A percentile compares a stretch with the other conserved stretches of the same genome.
phyloP scores from a whole-genome alignment of 37 sponge, comb jelly and placozoan genomes.

The Spongilla lacustris region DNA sequence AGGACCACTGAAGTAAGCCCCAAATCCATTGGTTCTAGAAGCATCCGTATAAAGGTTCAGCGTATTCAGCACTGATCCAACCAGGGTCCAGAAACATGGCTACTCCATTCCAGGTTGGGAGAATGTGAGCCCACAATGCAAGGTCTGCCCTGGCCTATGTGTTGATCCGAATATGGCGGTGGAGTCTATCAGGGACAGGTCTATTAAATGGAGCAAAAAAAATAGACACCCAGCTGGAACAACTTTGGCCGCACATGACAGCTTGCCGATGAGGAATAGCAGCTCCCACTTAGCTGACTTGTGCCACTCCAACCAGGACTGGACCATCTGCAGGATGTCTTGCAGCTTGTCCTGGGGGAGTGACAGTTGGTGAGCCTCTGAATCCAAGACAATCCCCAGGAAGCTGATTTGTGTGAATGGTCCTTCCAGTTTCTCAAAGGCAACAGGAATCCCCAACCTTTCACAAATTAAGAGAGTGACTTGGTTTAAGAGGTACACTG shows the following conservation, averaged over 20 bases:
- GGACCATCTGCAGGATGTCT: not conserved
- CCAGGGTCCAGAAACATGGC: conserved; percentile 28
- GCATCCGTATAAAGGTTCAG: conserved; percentile 38
- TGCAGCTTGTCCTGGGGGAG: conserved; percentile 13
- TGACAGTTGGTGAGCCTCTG: not conserved
- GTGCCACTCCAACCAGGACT: conserved; percentile 1
- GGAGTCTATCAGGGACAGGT: conserved; percentile 3
- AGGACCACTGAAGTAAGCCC: conserved; percentile 25
- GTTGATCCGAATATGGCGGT: conserved; percentile 25
- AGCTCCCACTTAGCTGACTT: conserved; percentile 21
- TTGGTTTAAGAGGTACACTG: no score
- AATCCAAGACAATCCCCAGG: conserved; percentile 31
- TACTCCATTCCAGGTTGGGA: conserved; percentile 16
- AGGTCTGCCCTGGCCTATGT: conserved; percentile 10
- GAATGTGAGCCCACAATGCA: conserved; percentile 1
- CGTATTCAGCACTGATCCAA: not conserved
- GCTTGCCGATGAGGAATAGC: conserved; percentile 41
- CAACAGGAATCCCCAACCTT: conserved; percentile 21
- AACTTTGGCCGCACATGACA: conserved; percentile 24
- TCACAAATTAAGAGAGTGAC: no score
- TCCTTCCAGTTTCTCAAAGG: conserved; percentile 13
- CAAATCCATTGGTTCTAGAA: conserved; percentile 18
- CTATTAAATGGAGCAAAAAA: conserved; percentile 23
- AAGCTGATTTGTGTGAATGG: conserved; percentile 22
- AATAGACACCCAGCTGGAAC: conserved; percentile 30